Conservation (phyloP, 2,888 invertebrate genomes). For the Pandemis cinnamomeana region DNA sequence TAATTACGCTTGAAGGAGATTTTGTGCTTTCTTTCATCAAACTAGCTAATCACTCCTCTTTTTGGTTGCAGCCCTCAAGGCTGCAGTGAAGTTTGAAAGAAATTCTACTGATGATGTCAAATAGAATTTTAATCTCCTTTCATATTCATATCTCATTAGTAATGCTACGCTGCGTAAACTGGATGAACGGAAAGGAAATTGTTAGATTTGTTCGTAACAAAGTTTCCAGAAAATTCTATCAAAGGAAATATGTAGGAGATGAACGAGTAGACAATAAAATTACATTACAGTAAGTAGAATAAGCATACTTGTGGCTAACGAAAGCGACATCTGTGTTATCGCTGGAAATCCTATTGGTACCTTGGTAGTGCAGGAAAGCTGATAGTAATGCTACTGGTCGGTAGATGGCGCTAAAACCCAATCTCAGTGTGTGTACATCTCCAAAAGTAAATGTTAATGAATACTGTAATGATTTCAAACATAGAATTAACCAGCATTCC, state of each 20-base stretch:
- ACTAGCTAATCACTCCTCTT: background rate
- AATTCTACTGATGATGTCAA: no score
- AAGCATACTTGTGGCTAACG: background rate
- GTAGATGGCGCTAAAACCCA: slow-evolving; percentile 50
- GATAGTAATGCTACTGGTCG: slow-evolving; percentile 40
- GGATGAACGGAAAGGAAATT: background rate
- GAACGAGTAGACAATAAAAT: background rate
- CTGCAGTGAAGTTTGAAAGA: no score
- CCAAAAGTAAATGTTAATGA: background rate
- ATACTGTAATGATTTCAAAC: background rate
- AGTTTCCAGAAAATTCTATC: background rate
- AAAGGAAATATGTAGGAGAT: background rate
- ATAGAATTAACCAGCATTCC: background rate
- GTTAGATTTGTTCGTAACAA: background rate
- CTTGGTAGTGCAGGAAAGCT: background rate
- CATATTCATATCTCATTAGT: background rate
- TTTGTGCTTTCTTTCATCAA: background rate
- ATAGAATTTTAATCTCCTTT: no score
- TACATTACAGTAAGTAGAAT: background rate
- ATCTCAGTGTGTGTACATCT: background rate
- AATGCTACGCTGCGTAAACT: background rate
- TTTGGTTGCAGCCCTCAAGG: no score
- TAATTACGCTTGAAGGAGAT: background rate
- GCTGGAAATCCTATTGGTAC: background rate
- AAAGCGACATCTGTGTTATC: slow-evolving; percentile 34